These are phyloP conservation scores for Thalassoma bifasciatum DNA, from an alignment of 2,113 vertebrate genomes.

Conservation along the genomic window DNA sequence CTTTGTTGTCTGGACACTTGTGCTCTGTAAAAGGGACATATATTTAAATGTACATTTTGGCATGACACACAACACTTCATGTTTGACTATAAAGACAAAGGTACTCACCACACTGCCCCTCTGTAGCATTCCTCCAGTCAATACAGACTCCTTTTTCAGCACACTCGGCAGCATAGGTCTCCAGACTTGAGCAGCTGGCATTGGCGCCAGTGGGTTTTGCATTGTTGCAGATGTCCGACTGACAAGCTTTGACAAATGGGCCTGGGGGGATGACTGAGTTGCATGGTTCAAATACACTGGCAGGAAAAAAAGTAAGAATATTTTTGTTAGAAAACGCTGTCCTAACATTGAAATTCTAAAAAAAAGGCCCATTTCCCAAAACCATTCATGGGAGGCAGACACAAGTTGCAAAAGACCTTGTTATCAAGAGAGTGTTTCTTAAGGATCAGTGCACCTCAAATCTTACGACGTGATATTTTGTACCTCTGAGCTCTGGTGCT, in stretches of 20 bases:
- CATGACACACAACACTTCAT: not conserved
- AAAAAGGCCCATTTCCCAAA: no score
- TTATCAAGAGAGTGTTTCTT: no score
- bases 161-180: slow-evolving; percentile 82
- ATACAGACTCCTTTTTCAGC: slow-evolving; percentile 75
- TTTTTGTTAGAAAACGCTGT: not conserved
- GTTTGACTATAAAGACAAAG: slow-evolving; percentile 78
- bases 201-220: not conserved
- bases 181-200: slow-evolving; percentile 77
- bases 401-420: no score
- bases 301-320: not conserved
- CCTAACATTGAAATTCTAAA: not conserved
- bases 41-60: slow-evolving; percentile 1
- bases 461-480: no score
- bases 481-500: no score
- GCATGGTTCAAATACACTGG: slow-evolving; percentile 83
- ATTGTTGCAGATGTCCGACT: slow-evolving; percentile 71
- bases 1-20: slow-evolving; percentile 81
- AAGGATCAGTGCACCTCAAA: no score
- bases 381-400: no score
- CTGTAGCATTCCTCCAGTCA: slow-evolving; percentile 82
- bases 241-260: slow-evolving; percentile 72
- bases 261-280: slow-evolving; percentile 68
- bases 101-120: slow-evolving; percentile 82
- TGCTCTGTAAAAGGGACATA: slow-evolving; percentile 75